Percentiles rank a stretch among this genome's conserved stretches.
Conservation (phyloP, 2,113 vertebrate species). For the Nerophis ophidion region DNA sequence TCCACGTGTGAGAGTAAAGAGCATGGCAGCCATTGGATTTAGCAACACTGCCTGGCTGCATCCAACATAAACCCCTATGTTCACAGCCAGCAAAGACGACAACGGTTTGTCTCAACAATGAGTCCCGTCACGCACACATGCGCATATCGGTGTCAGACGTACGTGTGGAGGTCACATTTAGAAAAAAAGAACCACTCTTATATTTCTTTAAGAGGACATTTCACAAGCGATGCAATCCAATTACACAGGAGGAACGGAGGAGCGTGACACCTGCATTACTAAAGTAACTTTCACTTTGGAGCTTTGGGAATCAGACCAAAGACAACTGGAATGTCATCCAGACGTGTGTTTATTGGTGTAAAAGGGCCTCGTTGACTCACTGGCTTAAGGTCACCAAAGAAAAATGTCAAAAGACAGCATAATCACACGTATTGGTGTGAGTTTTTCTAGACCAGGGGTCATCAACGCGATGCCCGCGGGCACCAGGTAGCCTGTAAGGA, state of each 20-base stretch:
- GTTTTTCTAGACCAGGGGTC: conserved; percentile 5
- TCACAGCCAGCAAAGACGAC: conserved; percentile 3
- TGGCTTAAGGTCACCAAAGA: conserved; percentile 28
- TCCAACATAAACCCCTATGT: conserved; percentile 27
- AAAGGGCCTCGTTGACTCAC: conserved; percentile 32
- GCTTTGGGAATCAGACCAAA: conserved; percentile 27
- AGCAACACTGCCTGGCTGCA: conserved; percentile 42
- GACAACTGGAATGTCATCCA: conserved; percentile 43
- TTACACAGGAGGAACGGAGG: conserved; percentile 1
- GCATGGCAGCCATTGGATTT: conserved; percentile 51
- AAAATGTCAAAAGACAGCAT: conserved; percentile 14
- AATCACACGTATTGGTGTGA: conserved; percentile 16
- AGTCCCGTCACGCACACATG: neutral
- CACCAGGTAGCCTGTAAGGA: too few relatives aligned
- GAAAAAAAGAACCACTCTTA: conserved; percentile 6
- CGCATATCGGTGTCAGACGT: conserved; percentile 1
- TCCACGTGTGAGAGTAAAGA: conserved; percentile 46
- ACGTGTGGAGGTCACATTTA: neutral
- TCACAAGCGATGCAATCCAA: neutral
- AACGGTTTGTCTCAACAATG: neutral
- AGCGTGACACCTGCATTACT: conserved; percentile 26
- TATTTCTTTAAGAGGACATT: conserved; percentile 2
- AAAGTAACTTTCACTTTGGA: conserved; percentile 36
- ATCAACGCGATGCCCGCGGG: too few relatives aligned
- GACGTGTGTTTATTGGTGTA: conserved; percentile 29